Conservation (phyloP, 1,140 invertebrate genomes). For the Mactra quadrangularis region DNA sequence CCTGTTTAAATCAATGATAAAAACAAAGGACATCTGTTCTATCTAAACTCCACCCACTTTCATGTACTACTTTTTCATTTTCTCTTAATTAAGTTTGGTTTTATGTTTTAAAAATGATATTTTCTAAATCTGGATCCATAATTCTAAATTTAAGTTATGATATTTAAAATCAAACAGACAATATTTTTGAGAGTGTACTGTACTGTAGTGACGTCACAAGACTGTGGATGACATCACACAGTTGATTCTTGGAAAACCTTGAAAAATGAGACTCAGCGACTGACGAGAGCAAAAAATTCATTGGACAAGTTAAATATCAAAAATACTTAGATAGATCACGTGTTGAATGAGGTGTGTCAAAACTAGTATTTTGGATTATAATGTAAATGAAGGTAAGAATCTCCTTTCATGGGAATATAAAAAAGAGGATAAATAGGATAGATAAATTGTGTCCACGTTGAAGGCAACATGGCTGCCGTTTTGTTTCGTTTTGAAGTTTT, state of each 20-base stretch:
- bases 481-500: constrained; percentile 48
- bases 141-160: constrained; percentile 49
- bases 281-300: constrained; percentile 39
- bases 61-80: constrained; percentile 28
- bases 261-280: constrained; percentile 38
- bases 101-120: constrained; percentile 47
- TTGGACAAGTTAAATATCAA: constrained; percentile 47
- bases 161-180: constrained; percentile 44
- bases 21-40: constrained; percentile 25
- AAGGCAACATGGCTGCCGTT: constrained; percentile 46
- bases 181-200: constrained; percentile 48
- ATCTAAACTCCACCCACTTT: constrained; percentile 20
- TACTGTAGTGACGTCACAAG: constrained; percentile 44
- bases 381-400: constrained; percentile 54
- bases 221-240: constrained; percentile 47
- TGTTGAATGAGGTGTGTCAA: constrained; percentile 52
- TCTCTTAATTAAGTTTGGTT: constrained; percentile 49
- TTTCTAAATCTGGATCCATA: constrained; percentile 46
- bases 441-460: constrained; percentile 48
- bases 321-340: constrained; percentile 48
- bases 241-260: constrained; percentile 46
- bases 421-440: constrained; percentile 39
- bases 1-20: constrained; percentile 28
- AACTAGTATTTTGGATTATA: constrained; percentile 53
- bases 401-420: constrained; percentile 45